Base-by-base conservation (phyloP, 2,113 vertebrate genomes). In the Callocephalon fimbriatum region DNA sequence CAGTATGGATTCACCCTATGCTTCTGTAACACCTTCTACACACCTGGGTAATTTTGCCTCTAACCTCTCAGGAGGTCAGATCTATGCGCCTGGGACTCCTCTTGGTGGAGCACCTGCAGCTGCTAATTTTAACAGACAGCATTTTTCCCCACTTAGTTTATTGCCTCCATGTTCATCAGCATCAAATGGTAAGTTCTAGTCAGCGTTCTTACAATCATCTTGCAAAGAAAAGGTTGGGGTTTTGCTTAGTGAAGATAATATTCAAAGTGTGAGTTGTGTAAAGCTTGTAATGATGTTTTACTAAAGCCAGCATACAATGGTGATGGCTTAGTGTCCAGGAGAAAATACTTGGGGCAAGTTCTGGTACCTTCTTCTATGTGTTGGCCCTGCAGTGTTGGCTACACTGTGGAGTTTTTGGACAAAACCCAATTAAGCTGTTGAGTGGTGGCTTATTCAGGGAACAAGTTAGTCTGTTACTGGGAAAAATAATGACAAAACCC, bases 91-190 rank as follows among this genome's bases (percentile, higher is more conserved):
- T 23, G 98, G 99, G 93, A 98, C 99, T 8, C 97, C 99, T 54
- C 96, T 98, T 8, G 99, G 99, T 17, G 99, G 99, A 96, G 97
- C 99, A 6, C 99, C 98, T 40, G 58, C 98, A 76, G 98, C 99
- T 98, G 98, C 99, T 97, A 99, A 99, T 51, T 99, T 99, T 96
- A 99, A 99, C 97, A 99, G 99, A 98, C 99, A 99, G 94, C 99
- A 99, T 99, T 99, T 99, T 98, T 99, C 99, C 88, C 99, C 99
- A 53, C 99, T 99, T 76, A 99, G 99, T 98, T 99, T 99, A 98
- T 98, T 99, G 97, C 99, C 99, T 96, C 99, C 99, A 5, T 99
- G 99, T 96, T 99, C 99, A 98, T 99, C 98, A 97, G 99, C 99
- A 98, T 98, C 99, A 68, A 98, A 97, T 48, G 98, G 98, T 98